phyloP scores from a whole-genome alignment of 2,797 vertebrate genomes.

The Odontamblyopus lacepedii region DNA sequence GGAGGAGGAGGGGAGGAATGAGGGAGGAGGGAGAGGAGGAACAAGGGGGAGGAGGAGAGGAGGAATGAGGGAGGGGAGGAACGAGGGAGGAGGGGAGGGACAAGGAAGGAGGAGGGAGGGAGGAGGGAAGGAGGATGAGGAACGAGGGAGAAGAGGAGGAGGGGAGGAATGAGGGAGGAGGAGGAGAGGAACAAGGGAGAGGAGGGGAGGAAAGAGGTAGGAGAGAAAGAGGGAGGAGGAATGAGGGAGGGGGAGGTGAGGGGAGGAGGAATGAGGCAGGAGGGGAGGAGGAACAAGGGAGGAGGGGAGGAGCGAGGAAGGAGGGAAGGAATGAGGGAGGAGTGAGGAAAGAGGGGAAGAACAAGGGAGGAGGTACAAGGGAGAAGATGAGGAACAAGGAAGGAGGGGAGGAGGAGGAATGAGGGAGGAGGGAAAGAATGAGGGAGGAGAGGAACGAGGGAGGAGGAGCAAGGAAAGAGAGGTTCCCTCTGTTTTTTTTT shows the following conservation, averaged over 20 bases:
- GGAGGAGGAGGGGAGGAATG: constrained; percentile 15
- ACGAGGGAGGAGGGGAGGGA: too few species aligned
- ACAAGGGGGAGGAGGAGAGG: too few species aligned
- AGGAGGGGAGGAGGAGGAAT: constrained; percentile 28
- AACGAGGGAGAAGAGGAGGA: too few species aligned
- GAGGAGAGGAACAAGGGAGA: constrained; percentile 30
- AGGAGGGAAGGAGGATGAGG: rapidly evolving
- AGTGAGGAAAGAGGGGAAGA: constrained; percentile 28
- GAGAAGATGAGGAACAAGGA: neutral
- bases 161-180: constrained; percentile 24
- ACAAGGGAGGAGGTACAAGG: too few species aligned
- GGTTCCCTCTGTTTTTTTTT: too few species aligned
- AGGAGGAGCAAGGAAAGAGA: too few species aligned
- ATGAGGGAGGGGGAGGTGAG: too few species aligned
- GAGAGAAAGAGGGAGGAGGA: neutral
- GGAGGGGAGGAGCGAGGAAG: too few species aligned
- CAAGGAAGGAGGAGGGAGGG: rapidly evolving
- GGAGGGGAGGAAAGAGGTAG: too few species aligned
- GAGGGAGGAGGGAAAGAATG: constrained; percentile 28
- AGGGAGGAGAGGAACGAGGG: too few species aligned
- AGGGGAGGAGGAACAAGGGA: constrained; percentile 32
- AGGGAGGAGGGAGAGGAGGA: neutral
- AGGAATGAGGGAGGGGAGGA: neutral
- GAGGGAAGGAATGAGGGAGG: neutral
- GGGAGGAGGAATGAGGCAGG: constrained; percentile 30